A percentile compares a stretch with the other conserved stretches of the same genome.
Evolutionary conservation across 2,888 invertebrate species (phyloP).

Genomic region (Drosophila rellima): DNA sequence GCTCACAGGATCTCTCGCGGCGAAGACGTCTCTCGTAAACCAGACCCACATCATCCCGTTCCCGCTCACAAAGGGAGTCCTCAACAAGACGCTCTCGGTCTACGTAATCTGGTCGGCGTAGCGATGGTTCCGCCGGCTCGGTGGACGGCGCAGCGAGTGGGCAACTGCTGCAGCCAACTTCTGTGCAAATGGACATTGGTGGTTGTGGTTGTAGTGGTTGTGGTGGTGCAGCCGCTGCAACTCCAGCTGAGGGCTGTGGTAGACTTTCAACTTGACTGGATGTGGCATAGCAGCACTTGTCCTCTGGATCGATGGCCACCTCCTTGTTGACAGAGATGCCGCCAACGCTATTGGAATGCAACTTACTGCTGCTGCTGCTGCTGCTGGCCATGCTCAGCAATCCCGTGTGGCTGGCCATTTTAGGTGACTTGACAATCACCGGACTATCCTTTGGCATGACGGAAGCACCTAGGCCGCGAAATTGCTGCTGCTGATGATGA

Average conservation of each 20-base stretch:
- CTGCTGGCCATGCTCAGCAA: slow-evolving; percentile 68
- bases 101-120: slow-evolving; percentile 69
- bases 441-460: slow-evolving; percentile 85
- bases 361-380: slow-evolving; percentile 65
- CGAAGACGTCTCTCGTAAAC: slow-evolving; percentile 68
- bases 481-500: slow-evolving; percentile 66
- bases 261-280: slow-evolving; percentile 61
- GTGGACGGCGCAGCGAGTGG: slow-evolving; percentile 61
- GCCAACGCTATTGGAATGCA: slow-evolving; percentile 42
- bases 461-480: slow-evolving; percentile 83
- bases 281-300: slow-evolving; percentile 77
- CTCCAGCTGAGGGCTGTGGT: slow-evolving; percentile 48
- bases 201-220: slow-evolving; percentile 46
- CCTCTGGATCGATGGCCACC: slow-evolving; percentile 85
- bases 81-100: slow-evolving; percentile 57
- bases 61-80: slow-evolving; percentile 60
- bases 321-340: slow-evolving; percentile 85
- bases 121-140: slow-evolving; percentile 53
- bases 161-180: slow-evolving; percentile 75
- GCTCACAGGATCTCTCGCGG: slow-evolving; percentile 66
- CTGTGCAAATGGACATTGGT: slow-evolving; percentile 74
- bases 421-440: slow-evolving; percentile 85
- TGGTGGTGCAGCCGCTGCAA: slow-evolving; percentile 28
- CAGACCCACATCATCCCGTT: slow-evolving; percentile 70
- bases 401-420: slow-evolving; percentile 73